Conservation (phyloP, 2,888 invertebrate genomes). For the Nebria brevicollis region DNA sequence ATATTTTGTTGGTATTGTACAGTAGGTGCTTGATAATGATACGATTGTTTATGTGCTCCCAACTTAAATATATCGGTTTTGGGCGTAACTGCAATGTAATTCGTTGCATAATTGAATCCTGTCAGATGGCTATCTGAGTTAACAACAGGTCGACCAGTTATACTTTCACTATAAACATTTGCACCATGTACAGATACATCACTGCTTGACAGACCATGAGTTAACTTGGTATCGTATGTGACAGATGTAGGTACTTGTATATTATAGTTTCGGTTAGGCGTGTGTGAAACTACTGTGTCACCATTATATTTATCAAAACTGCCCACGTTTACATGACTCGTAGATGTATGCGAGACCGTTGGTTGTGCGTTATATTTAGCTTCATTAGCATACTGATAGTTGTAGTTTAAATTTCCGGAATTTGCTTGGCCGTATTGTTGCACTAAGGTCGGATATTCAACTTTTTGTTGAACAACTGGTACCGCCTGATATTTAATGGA, state of each 20-base stretch:
- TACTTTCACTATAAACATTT: constrained; percentile 7
- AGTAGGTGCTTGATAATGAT: constrained; percentile 29
- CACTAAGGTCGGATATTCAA: constrained; percentile 15
- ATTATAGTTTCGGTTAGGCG: constrained; percentile 12
- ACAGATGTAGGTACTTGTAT: constrained; percentile 17
- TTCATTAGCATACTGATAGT: constrained; percentile 35
- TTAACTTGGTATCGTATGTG: constrained; percentile 16
- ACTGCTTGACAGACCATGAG: not conserved
- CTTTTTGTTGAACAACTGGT: constrained; percentile 2
- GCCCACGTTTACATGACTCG: constrained; percentile 14
- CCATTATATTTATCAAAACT: constrained; percentile 17
- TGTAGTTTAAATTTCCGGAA: constrained; percentile 33
- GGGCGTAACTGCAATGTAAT: constrained; percentile 34
- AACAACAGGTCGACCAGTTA: constrained; percentile 6
- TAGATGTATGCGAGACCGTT: not conserved
- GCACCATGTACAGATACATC: constrained; percentile 5
- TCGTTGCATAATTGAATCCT: constrained; percentile 29
- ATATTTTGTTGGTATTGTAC: constrained; percentile 32
- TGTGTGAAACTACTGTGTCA: constrained; percentile 1
- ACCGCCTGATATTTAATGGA: constrained; percentile 7
- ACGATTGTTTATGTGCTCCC: not conserved
- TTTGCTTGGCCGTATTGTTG: constrained; percentile 19
- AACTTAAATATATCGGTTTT: constrained; percentile 26
- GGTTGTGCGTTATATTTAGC: constrained; percentile 27
- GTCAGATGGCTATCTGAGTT: constrained; percentile 13